phyloP scores from a whole-genome alignment of 2,113 vertebrate genomes.

The Sitta europaea region DNA sequence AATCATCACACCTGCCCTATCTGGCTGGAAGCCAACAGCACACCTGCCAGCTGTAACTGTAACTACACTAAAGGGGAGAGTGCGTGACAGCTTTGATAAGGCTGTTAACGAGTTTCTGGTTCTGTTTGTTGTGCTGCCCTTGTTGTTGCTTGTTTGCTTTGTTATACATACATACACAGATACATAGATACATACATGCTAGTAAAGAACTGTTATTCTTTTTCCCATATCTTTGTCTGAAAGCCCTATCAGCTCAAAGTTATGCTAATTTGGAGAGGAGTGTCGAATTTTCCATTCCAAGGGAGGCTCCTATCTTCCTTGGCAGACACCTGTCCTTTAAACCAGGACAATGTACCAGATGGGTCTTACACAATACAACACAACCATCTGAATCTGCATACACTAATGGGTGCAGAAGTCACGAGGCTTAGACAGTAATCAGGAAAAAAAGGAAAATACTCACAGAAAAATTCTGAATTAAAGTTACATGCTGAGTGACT shows the following conservation, averaged over 20 bases:
- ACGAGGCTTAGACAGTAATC: neutral
- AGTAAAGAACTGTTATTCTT: neutral
- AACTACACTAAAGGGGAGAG: neutral
- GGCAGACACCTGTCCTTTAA: neutral
- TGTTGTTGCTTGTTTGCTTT: neutral
- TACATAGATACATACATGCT: neutral
- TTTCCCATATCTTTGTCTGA: neutral
- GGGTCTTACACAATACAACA: neutral
- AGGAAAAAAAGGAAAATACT: neutral
- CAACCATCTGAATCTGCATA: neutral
- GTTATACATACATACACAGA: neutral
- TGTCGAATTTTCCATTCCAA: neutral
- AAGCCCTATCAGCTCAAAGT: neutral
- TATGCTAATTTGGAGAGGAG: neutral
- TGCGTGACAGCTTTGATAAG: neutral
- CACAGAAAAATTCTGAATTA: neutral
- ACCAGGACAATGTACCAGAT: neutral
- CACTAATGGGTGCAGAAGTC: no score
- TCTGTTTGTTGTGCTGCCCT: neutral
- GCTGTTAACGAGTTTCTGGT: neutral
- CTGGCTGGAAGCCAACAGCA: neutral
- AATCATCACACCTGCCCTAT: neutral
- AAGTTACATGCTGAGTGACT: neutral
- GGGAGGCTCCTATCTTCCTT: neutral
- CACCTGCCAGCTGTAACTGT: neutral